A percentile compares a stretch with the other conserved stretches of the same genome.
phyloP scores from a whole-genome alignment of 1,140 invertebrate genomes.

The Leguminivora glycinivorella region DNA sequence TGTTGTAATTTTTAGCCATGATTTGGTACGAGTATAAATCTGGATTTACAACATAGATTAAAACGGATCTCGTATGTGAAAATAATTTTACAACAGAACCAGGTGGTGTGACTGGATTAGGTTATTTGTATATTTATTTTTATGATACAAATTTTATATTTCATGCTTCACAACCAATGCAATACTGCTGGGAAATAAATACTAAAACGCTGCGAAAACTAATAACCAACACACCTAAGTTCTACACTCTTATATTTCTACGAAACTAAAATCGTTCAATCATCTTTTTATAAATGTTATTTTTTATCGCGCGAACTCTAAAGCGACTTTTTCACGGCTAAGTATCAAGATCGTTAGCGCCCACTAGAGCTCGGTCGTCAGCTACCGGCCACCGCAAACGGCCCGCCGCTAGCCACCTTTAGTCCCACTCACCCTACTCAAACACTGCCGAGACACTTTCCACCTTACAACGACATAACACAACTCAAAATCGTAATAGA shows the following conservation, averaged over 20 bases:
- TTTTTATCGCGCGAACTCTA: not conserved
- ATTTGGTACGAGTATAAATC: not conserved
- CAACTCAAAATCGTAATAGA: not conserved
- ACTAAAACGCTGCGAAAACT: not conserved
- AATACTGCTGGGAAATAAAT: constrained; percentile 23
- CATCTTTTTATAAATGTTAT: not conserved
- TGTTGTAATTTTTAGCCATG: not conserved
- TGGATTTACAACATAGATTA: not conserved
- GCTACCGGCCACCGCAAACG: constrained; percentile 32
- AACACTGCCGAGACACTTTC: not conserved
- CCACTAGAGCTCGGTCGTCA: constrained; percentile 16
- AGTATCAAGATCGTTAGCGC: constrained; percentile 31
- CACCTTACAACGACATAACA: constrained; percentile 3
- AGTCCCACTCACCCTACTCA: constrained; percentile 9
- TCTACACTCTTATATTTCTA: not conserved
- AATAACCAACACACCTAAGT: not conserved
- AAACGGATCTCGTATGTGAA: not conserved
- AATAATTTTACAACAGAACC: not conserved
- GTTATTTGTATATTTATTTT: not conserved
- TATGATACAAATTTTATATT: not conserved
- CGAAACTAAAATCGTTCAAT: constrained; percentile 49
- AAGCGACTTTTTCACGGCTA: not conserved
- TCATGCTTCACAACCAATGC: not conserved
- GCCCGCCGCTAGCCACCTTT: constrained; percentile 28
- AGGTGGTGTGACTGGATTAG: not conserved